A percentile compares a stretch with the other conserved stretches of the same genome.
phyloP scores from a whole-genome alignment of 1,140 invertebrate species.

The Cardiocondyla obscurior region DNA sequence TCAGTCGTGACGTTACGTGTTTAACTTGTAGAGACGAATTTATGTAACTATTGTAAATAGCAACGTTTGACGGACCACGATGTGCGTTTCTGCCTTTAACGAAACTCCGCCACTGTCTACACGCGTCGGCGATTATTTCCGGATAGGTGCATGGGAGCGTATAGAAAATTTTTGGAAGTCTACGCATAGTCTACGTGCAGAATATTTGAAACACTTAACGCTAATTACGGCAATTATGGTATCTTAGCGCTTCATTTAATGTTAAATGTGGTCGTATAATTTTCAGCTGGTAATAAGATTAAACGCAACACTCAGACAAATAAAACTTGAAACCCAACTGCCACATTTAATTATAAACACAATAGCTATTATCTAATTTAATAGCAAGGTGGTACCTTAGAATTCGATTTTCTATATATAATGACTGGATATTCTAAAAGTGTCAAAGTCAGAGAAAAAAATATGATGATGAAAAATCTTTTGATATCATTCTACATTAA shows the following conservation, averaged over 20 bases:
- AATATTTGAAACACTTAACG: constrained; percentile 36
- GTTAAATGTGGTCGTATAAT: constrained; percentile 15
- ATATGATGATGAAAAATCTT: neutral
- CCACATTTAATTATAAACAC: neutral
- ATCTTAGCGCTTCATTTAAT: constrained; percentile 30
- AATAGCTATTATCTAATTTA: constrained; percentile 22
- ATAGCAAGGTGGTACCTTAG: neutral
- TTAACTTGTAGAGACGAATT: constrained; percentile 41
- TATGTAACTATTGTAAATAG: constrained; percentile 54
- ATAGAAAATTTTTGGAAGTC: constrained; percentile 2
- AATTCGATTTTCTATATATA: neutral
- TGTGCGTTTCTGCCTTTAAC: constrained; percentile 9
- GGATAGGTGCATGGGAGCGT: constrained; percentile 6
- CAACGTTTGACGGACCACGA: constrained; percentile 37
- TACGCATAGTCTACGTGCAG: constrained; percentile 46
- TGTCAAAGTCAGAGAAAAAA: neutral
- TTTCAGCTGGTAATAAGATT: constrained; percentile 16
- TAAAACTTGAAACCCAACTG: constrained; percentile 28
- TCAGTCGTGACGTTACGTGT: constrained; percentile 31
- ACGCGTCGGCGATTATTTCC: constrained; percentile 43
- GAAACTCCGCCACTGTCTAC: constrained; percentile 51
- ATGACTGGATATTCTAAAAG: neutral
- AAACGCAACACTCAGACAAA: constrained; percentile 5
- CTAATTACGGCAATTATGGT: constrained; percentile 36
- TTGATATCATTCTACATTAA: neutral